A percentile compares a stretch with the other conserved stretches of the same genome.
phyloP scores from a whole-genome alignment of 2,113 vertebrate species.

The Lethenteron camtschaticum region DNA sequence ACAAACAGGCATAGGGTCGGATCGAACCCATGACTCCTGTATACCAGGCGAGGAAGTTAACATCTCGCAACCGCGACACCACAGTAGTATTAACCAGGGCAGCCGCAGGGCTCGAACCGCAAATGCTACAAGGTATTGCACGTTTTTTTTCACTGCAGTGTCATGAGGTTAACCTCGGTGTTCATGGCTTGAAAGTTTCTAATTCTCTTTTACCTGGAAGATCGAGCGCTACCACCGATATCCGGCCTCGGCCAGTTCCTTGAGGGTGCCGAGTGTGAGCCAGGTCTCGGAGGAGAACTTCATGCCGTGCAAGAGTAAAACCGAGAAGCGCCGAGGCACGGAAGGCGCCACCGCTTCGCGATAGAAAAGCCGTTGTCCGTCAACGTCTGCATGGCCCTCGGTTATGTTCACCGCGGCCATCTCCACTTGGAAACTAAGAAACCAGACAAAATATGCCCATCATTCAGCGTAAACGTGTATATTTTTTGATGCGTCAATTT shows the following conservation, averaged over 20 bases:
- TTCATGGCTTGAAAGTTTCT: neutral
- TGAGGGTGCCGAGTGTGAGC: conserved; percentile 43
- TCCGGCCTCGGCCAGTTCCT: conserved; percentile 38
- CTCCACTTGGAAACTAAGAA: no score
- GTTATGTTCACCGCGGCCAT: conserved; percentile 31
- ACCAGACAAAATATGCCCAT: no score
- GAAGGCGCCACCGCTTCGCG: conserved; percentile 25
- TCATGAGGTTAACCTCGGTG: neutral
- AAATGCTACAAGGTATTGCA: neutral
- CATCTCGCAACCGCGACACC: neutral
- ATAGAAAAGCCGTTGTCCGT: conserved; percentile 47
- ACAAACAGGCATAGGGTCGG: no score
- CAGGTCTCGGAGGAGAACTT: conserved; percentile 75
- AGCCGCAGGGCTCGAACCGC: neutral
- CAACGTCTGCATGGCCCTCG: conserved; percentile 29
- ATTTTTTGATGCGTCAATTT: no score
- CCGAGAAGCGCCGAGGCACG: conserved; percentile 17
- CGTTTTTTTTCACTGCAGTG: neutral
- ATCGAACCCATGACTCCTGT: neutral
- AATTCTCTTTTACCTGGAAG: conserved; percentile 40
- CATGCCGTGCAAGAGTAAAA: conserved; percentile 71
- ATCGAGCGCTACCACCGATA: conserved; percentile 60
- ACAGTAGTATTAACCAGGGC: neutral
- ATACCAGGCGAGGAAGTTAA: neutral
- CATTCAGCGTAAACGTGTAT: no score